Evolutionary conservation across 2,888 invertebrate species (phyloP), one percentile per base, ranked within the genome.

Genomic region (Pasiphila rectangulata): DNA sequence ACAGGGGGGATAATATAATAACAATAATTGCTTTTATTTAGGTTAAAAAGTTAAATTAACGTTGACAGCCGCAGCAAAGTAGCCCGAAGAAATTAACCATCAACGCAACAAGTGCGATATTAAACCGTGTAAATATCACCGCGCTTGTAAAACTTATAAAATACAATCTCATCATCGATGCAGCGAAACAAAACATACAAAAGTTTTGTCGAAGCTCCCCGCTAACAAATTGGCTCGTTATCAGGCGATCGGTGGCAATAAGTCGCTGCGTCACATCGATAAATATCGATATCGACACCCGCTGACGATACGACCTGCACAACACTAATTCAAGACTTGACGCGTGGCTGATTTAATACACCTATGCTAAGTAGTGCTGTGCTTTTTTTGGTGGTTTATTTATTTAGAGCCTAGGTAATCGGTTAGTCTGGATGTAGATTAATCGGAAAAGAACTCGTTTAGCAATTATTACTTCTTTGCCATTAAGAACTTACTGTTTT

Each of bases 201-300:
- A 69, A 75, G 53, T 56, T 46, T 54, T 36, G 69, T 59, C 59
- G 55, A 62, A 51, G 58, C 62, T 59, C 56, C 59, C 57, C 51
- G 74, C 74, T 78, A 79, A 83, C 83, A 83, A 83, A 83, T 83
- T 83, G 78, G 73, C 74, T 78, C 72, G 78, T 81, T 84, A 84
- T 83, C 83, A 72, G 59, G 56, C 66, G 70, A 83, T 83, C 83
- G 67, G 62, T 61, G 70, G 75, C 76, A 72, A 80, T 84, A 84
- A 83, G 77, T 81, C 73, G 75, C 67, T 55, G 70, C 68, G 72
- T 72, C 73, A 75, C 68, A 65, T 73, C 76, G 77, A 79, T 80
- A 81, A 81, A 79, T 78, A 80, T 78, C 75, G 75, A 76, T 75
- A 76, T 77, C 75, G 78, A 78, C 74, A 74, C 61, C 60, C 52